A percentile compares a stretch with the other conserved stretches of the same genome.
phyloP scores from a whole-genome alignment of 2,113 vertebrate genomes.

The Catagonus wagneri region DNA sequence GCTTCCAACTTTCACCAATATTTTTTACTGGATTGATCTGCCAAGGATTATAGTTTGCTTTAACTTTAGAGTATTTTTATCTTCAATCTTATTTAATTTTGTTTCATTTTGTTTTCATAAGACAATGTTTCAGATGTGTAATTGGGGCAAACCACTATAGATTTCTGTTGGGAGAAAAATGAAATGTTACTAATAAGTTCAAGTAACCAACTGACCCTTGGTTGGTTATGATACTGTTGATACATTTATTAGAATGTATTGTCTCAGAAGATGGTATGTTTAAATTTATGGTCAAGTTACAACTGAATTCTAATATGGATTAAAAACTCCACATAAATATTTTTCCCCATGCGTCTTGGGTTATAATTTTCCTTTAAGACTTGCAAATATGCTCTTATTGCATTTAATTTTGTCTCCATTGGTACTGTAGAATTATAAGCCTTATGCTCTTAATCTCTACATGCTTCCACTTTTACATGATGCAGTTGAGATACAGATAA shows the following conservation, averaged over 20 bases:
- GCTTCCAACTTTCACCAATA: constrained; percentile 74
- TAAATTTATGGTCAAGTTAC: constrained; percentile 66
- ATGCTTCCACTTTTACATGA: constrained; percentile 29
- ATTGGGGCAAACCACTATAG: constrained; percentile 66
- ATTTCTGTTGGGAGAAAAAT: constrained; percentile 67
- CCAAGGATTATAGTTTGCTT: constrained; percentile 70
- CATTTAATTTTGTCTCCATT: constrained; percentile 45
- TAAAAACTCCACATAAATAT: constrained; percentile 80
- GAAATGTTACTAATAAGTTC: constrained; percentile 75
- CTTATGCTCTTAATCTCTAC: constrained; percentile 28
- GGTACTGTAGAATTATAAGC: not conserved
- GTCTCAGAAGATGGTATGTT: constrained; percentile 46
- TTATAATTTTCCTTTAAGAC: constrained; percentile 73
- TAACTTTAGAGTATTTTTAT: constrained; percentile 80
- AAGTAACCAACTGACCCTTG: constrained; percentile 49
- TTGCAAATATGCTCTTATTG: constrained; percentile 23
- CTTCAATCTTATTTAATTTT: constrained; percentile 77
- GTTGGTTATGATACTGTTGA: constrained; percentile 64
- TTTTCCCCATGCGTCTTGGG: constrained; percentile 78
- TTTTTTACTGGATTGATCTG: constrained; percentile 54
- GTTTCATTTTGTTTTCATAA: constrained; percentile 67
- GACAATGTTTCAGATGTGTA: constrained; percentile 63
- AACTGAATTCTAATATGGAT: constrained; percentile 63
- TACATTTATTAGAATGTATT: constrained; percentile 74
- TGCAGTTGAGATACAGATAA: constrained; percentile 49